phyloP scores from a whole-genome alignment of 2,888 invertebrate genomes.

The Poecilobothrus nobilitatus region DNA sequence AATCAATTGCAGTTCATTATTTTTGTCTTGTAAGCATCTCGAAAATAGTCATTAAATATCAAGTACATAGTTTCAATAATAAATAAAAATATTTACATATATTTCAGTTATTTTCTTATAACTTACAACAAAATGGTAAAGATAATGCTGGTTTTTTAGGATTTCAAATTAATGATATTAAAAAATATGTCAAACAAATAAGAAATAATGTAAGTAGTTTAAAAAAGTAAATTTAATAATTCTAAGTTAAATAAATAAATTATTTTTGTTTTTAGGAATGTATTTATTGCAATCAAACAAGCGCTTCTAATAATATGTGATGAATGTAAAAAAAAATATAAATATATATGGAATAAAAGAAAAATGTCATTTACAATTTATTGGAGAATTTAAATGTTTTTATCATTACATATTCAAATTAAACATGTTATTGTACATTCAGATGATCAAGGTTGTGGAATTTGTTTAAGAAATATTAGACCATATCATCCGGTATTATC shows the following conservation, averaged over 20 bases:
- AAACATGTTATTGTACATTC: constrained; percentile 25
- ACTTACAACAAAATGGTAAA: constrained; percentile 57
- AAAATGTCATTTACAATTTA: constrained; percentile 29
- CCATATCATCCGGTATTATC: constrained; percentile 21
- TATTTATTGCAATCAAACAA: constrained; percentile 26
- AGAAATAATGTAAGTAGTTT: constrained; percentile 54
- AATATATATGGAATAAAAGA: constrained; percentile 30
- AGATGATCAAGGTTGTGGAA: constrained; percentile 26
- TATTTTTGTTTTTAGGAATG: constrained; percentile 24
- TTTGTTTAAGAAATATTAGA: constrained; percentile 28
- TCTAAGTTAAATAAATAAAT: background rate
- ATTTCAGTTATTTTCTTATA: constrained; percentile 59
- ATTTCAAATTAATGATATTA: constrained; percentile 62
- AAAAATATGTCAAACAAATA: constrained; percentile 55
- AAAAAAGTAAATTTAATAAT: no score
- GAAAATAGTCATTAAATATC: background rate
- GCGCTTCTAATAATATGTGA: constrained; percentile 32
- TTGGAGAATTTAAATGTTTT: constrained; percentile 30
- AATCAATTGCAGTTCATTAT: constrained; percentile 31
- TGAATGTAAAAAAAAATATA: constrained; percentile 31
- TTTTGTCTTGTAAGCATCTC: constrained; percentile 33
- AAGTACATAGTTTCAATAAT: background rate
- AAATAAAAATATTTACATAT: constrained; percentile 18
- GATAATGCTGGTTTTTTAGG: constrained; percentile 68
- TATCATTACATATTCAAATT: constrained; percentile 31